Evolutionary conservation across 2,113 vertebrate genomes (phyloP), one percentile per base, ranked within the genome.

Genomic region (Talpa occidentalis): DNA sequence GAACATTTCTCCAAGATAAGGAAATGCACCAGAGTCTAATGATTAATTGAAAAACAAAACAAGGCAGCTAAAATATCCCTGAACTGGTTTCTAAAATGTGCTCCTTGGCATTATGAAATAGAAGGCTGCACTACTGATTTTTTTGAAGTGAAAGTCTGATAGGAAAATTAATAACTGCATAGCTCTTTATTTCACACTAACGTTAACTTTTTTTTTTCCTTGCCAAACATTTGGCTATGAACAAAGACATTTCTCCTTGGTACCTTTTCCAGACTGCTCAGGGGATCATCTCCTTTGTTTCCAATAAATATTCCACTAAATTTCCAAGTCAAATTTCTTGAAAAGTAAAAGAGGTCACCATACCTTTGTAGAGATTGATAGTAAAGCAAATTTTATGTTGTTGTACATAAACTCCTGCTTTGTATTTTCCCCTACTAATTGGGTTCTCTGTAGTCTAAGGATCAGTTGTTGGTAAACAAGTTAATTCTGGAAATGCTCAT

Each of bases 11-110:
- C 93, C 17, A 94, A 88, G 79, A 81, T 74, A 66, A 82, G 60
- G 60, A 96, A 93, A 54, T 93, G 14, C 47, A 95, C 74, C 91
- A 94, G 94, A 62, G 70, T 93, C 89, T 96, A 85, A 76, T 79
- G 59, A 97, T 82, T 94, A 91, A 77, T 74, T 94, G 74, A 89
- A 77, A 96, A 95, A 82, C 72, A 92, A 92, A 95, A 12, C 37
- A 83, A 90, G 26, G 28, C 16, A 67, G 93, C 69, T 84, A 81
- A 96, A 95, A 87, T 80, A 66, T 69, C 59, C 40, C 37, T 66
- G 52, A 91, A 78, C 35, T 74, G 82, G 64, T 81, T 94, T 54
- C 42, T 88, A 56, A 76, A 62, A 35, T 85, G 78, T 85, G 49
- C 5, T 78, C 40, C 52, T 88, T 93, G 24, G 21, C 49, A 59